These are phyloP conservation scores for Hippocampus comes DNA, from an alignment of 2,113 vertebrate genomes.

Conservation along the genomic window DNA sequence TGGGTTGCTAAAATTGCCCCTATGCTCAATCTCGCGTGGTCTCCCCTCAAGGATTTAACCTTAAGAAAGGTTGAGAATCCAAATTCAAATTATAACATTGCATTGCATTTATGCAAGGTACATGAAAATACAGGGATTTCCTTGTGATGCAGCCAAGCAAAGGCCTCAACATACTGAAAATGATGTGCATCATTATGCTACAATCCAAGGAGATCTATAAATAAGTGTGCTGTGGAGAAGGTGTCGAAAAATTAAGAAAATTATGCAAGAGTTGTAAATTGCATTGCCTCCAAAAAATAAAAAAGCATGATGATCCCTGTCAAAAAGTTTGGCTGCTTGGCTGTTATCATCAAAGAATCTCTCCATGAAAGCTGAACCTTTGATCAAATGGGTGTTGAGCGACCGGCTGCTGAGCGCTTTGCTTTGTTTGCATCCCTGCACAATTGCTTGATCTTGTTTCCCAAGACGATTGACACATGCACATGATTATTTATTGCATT, in stretches of 20 bases:
- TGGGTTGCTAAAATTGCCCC: too few relatives aligned
- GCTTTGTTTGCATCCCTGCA: constrained; percentile 38
- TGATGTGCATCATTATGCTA: too few relatives aligned
- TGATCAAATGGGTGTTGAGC: constrained; percentile 41
- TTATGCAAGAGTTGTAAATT: constrained; percentile 3
- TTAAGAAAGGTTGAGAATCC: too few relatives aligned
- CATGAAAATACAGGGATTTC: too few relatives aligned
- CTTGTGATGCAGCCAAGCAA: too few relatives aligned
- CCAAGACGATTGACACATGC: constrained; percentile 9
- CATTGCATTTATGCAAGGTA: too few relatives aligned
- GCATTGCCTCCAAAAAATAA: constrained; percentile 5
- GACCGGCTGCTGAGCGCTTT: constrained; percentile 23
- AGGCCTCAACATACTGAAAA: too few relatives aligned
- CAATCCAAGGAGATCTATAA: too few relatives aligned
- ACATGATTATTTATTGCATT: constrained; percentile 20
- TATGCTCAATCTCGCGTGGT: too few relatives aligned
- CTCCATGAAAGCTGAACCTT: constrained; percentile 38
- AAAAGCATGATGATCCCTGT: constrained; percentile 26
- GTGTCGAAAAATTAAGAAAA: neutral
- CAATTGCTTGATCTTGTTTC: constrained; percentile 48
- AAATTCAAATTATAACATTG: too few relatives aligned
- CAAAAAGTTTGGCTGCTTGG: constrained; percentile 28
- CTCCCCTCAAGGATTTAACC: too few relatives aligned
- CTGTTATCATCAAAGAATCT: constrained; percentile 31
- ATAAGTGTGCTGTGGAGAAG: neutral